phyloP scores from a whole-genome alignment of 35 echinoderm and acorn worm genomes.

The Hemicentrotus pulcherrimus region DNA sequence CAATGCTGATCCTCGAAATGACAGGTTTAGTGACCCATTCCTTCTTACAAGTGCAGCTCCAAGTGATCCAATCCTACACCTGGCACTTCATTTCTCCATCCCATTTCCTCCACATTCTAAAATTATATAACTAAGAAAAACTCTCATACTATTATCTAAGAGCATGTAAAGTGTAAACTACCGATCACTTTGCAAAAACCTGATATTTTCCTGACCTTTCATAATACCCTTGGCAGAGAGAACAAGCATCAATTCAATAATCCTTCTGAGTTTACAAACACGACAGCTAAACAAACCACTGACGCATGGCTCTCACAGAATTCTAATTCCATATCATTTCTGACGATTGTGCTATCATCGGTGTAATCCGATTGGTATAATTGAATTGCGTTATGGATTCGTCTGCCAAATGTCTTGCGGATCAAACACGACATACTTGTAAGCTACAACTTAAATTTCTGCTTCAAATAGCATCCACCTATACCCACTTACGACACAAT shows the following conservation, averaged over 20 bases:
- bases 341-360: neutral
- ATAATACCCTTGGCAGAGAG: neutral
- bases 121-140: too few relatives aligned
- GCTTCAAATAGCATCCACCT: neutral
- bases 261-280: neutral
- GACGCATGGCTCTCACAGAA: neutral
- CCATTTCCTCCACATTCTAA: too few relatives aligned
- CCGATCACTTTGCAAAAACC: too few relatives aligned
- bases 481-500: neutral
- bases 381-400: neutral
- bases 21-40: too few relatives aligned
- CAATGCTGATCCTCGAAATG: too few relatives aligned
- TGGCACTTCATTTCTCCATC: too few relatives aligned
- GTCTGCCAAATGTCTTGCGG: neutral
- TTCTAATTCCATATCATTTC: neutral
- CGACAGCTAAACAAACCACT: neutral
- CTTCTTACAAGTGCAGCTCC: too few relatives aligned
- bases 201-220: neutral
- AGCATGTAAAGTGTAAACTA: too few relatives aligned
- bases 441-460: neutral
- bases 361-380: constrained; percentile 12
- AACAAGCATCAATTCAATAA: neutral
- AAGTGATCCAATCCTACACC: too few relatives aligned
- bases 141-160: too few relatives aligned
- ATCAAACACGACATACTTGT: neutral